phyloP scores from a whole-genome alignment of 2,888 invertebrate species.

The Uropetala carovei region DNA sequence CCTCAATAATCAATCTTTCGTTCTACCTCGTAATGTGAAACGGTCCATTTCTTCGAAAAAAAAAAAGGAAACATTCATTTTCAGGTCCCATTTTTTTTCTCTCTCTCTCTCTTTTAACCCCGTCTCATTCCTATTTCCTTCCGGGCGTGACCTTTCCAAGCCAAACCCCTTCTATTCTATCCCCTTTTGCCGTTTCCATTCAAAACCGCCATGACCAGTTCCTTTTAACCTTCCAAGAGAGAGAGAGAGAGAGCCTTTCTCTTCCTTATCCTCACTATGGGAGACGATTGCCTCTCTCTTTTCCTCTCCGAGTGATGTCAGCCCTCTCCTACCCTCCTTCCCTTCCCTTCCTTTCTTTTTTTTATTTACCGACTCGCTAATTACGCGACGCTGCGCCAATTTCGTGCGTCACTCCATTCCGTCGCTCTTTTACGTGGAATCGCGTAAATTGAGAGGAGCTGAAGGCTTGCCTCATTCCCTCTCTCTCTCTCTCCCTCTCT shows the following conservation, averaged over 20 bases:
- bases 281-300: background rate
- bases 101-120: no score
- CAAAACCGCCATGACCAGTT: no score
- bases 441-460: slow-evolving; percentile 18
- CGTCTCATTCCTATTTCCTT: no score
- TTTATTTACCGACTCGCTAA: background rate
- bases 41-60: background rate
- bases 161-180: background rate
- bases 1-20: background rate
- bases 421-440: background rate
- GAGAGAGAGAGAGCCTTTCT: background rate
- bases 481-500: background rate
- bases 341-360: no score
- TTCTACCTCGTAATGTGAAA: background rate
- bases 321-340: no score
- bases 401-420: background rate
- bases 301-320: slow-evolving; percentile 5
- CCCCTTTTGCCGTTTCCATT: no score
- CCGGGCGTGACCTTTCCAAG: background rate
- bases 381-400: slow-evolving; percentile 13
- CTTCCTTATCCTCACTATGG: background rate
- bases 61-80: background rate
- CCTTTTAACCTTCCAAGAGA: no score
- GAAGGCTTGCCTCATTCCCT: background rate
- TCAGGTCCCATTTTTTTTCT: background rate